Evolutionary conservation across 2,888 invertebrate species (phyloP), one percentile per base, ranked within the genome.

Genomic region (Arenicola marina): DNA sequence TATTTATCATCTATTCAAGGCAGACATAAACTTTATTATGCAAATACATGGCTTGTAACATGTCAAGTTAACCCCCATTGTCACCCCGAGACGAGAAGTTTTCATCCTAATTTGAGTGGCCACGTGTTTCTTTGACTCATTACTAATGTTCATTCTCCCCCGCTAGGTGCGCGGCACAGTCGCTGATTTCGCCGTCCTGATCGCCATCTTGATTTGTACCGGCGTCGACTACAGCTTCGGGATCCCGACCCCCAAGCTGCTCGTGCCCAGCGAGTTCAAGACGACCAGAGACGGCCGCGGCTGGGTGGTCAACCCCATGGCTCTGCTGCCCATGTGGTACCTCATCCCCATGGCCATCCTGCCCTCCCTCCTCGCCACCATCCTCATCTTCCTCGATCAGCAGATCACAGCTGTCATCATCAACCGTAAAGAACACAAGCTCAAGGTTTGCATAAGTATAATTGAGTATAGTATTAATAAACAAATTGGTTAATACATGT

Each of bases 391-490:
- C 84, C 98, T 99, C 96, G 98, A 99, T 87, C 98, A 99, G 82
- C 98, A 99, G 86, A 99, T 99, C 72, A 97, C 98, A 2, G 94
- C 96, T 55, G 98, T 99, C 34, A 99, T 99, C 80, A 92, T 99
- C 32, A 99, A 99, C 83, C 88, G 98, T 48, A 97, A 96, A 84
- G 99, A 99, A 84, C 95, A 98, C 81, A 97, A 98, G 84, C 86
- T 99, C 68, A 95, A 94, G 85, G 89, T 88, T 79, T 24, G 1
- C 31, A 38, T n/a, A n/a, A n/a, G n/a, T n/a, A n/a, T n/a, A n/a
- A n/a, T n/a, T n/a, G n/a, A n/a, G n/a, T n/a, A n/a, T n/a, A n/a
- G n/a, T n/a, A n/a, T n/a, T n/a, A n/a, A n/a, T n/a, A n/a, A n/a
- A n/a, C n/a, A n/a, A n/a, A n/a, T n/a, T n/a, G n/a, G n/a, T n/a